Base-by-base conservation (phyloP, 2,797 vertebrate species). In the Leucoraja ocellata region DNA sequence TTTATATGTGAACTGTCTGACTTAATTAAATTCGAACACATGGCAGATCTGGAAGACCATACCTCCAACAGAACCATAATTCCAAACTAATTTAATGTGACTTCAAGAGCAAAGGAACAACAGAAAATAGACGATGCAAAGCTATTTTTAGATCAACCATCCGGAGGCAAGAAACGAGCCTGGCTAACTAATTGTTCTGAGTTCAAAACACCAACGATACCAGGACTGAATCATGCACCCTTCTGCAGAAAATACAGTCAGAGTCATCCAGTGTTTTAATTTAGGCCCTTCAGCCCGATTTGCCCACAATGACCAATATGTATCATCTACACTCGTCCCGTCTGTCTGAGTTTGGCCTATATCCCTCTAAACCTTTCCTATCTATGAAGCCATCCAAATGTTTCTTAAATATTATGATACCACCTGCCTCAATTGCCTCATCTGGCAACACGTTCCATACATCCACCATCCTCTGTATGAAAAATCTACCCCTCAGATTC, bases 41-140 rank as follows among this genome's bases (percentile, higher is more conserved):
- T 93, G 93, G 78, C 81, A 94, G 94, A 94, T 77, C 94, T 94
- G 94, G 94, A 94, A 94, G 86, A 86, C 54, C 93, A 83, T n/a
- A 54, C 32, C 81, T 93, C 93, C 93, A 93, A 86, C 93, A 94
- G 93, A 93, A 93, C 94, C 93, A 93, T 94, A 93, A 91, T 76
- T 94, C 94, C 92, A 93, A n/a, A n/a, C 93, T 74, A 94, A 94
- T 93, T 73, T 93, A 94, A 95, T 93, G 79, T 80, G 93, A 54
- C 0, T 78, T 61, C 76, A 92, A 94, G 84, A 92, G 32, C 81
- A 90, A 93, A 73, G 61, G 61, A 10, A 32, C 2, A 4, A 8
- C 84, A 88, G 84, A 10, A 32, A 88, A 23, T 28, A 84, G 54
- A 84, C 61, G 61, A 28, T 8, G 10, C 11, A 58, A 21, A 18